Evolutionary conservation across 2,797 vertebrate genomes (phyloP), one percentile per base, ranked within the genome.

Genomic region (Eospalax fontanierii): DNA sequence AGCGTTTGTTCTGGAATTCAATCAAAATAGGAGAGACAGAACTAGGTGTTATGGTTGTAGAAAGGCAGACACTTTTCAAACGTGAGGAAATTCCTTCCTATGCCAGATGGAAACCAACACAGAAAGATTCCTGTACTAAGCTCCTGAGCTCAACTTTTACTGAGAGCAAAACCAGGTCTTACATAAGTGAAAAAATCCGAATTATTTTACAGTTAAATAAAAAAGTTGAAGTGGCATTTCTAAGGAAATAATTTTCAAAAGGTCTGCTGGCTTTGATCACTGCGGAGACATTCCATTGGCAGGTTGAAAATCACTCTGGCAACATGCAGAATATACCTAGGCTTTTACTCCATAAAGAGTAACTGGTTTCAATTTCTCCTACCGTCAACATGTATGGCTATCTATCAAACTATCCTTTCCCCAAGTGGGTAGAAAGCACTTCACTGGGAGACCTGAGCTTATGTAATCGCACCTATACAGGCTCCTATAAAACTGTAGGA

Each of bases 361-460:
- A 15, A 50, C 26, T 59, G 43, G 26, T 82, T 2, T 0, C 50
- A 91, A 70, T 35, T 70, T 94, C 95, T 96, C n/a, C 93, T 87
- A 76, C 70, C 74, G 57, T 9, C 59, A 22, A 46, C 80, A 40
- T n/a, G 83, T 50, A 92, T 68, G 71, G 22, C 78, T 93, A 35
- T 87, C 66, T 93, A 90, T 65, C 96, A 38, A 96, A 54, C 3
- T 5, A 33, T 38, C 18, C 63, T 75, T 78, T 84, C 95, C n/a
- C 70, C 74, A 94, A 78, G 40, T 40, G 94, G 89, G 73, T 81
- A 94, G 84, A 87, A 94, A 95, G 35, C 89, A 85, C 83, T 97
- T 97, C 73, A 54, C 86, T 66, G 54, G 88, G 96, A 97, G 91
- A 97, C 88, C 89, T 89, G 87, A 95, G 92, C 96, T 97, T 96